Evolutionary conservation across 2,797 vertebrate species (phyloP).

Genomic region (Sebastes elongatus): DNA sequence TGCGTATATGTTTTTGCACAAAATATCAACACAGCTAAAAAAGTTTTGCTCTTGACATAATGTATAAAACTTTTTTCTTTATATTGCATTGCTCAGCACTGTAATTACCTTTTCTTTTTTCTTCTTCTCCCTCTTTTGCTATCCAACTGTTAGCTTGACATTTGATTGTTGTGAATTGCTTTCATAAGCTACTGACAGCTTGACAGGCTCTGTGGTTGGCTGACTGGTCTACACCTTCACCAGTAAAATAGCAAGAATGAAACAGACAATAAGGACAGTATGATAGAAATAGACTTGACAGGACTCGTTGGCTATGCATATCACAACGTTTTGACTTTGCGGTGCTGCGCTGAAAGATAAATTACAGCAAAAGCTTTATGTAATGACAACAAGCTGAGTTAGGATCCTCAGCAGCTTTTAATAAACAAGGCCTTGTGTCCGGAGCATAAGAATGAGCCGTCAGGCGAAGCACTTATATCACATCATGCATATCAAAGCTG

Average conservation of each 20-base stretch:
- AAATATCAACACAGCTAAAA: neutral
- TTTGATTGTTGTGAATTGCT: slow-evolving; percentile 47
- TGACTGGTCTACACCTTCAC: slow-evolving; percentile 48
- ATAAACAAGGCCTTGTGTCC: slow-evolving; percentile 31
- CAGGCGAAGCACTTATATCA: neutral
- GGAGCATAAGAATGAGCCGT: slow-evolving; percentile 8
- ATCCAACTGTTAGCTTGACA: slow-evolving; percentile 28
- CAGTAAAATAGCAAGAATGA: slow-evolving; percentile 35
- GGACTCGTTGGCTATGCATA: slow-evolving; percentile 22
- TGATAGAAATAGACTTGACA: slow-evolving; percentile 17
- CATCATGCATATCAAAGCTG: slow-evolving; percentile 46
- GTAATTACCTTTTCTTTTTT: slow-evolving; percentile 39
- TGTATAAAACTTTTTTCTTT: neutral
- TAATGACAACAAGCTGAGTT: slow-evolving; percentile 22
- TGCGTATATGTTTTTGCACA: neutral
- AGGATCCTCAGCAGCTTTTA: slow-evolving; percentile 25
- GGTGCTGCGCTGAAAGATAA: slow-evolving; percentile 3
- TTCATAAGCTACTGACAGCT: slow-evolving; percentile 48
- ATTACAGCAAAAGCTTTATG: slow-evolving; percentile 26
- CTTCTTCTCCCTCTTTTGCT: neutral
- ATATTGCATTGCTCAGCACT: slow-evolving; percentile 5
- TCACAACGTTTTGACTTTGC: slow-evolving; percentile 30
- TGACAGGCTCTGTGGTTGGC: slow-evolving; percentile 47
- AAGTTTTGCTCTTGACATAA: slow-evolving; percentile 7
- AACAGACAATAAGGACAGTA: slow-evolving; percentile 24